Percentiles rank a stretch among this genome's conserved stretches.
Conservation (phyloP, 2,113 vertebrate genomes). For the Myotis yumanensis region DNA sequence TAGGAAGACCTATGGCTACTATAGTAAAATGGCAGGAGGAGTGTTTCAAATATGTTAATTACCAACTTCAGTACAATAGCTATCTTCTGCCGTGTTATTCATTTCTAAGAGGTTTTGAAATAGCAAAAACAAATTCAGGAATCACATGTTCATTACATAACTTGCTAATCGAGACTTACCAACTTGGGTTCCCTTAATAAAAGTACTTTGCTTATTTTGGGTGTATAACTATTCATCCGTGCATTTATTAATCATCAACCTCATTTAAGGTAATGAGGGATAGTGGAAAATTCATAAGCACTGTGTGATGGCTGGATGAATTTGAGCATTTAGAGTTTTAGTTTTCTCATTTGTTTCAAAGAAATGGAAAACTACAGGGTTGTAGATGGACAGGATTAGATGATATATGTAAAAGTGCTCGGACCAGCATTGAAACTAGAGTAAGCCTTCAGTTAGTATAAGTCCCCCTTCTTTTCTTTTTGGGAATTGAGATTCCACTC, state of each 20-base stretch:
- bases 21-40: background rate
- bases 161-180: background rate
- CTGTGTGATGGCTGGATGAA: background rate
- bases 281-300: background rate
- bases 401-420: background rate
- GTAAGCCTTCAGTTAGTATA: background rate
- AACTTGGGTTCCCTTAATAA: conserved; percentile 13
- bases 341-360: conserved; percentile 17
- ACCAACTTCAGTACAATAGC: background rate
- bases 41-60: background rate
- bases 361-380: background rate
- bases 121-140: background rate
- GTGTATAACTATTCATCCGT: background rate
- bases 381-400: background rate
- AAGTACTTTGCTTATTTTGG: background rate
- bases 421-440: background rate
- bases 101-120: conserved; percentile 36
- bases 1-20: background rate
- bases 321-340: background rate
- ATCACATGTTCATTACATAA: background rate
- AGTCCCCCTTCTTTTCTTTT: background rate
- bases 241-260: background rate
- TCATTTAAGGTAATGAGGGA: background rate
- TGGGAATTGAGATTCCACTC: background rate
- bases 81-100: background rate